Conservation (phyloP, 2,113 vertebrate species). For the Oreochromis spilurus region DNA sequence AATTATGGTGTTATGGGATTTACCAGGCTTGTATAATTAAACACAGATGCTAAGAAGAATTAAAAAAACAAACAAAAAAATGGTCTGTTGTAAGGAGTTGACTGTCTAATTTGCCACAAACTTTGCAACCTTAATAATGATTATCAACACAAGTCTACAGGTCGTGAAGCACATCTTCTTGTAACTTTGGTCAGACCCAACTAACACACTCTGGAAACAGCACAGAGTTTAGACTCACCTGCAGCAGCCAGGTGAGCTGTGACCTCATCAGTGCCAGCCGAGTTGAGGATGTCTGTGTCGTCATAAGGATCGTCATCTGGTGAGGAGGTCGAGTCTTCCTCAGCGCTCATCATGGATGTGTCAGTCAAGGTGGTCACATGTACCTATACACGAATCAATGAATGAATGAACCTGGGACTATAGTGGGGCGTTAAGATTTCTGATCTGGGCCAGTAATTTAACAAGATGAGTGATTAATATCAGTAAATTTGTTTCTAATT, state of each 20-base stretch:
- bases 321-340: conserved; percentile 94
- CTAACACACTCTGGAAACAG: background rate
- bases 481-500: background rate
- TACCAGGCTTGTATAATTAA: background rate
- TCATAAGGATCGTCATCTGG: conserved; percentile 94
- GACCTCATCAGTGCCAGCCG: conserved; percentile 90
- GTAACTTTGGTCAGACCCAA: background rate
- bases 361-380: conserved; percentile 94
- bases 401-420: background rate
- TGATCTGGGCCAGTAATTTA: background rate
- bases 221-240: conserved; percentile 68
- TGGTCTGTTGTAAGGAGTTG: background rate
- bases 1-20: background rate
- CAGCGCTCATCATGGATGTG: conserved; percentile 89
- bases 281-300: conserved; percentile 97
- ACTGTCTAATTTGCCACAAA: accelerated
- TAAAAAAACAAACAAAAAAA: background rate
- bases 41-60: accelerated
- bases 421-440: background rate
- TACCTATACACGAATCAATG: conserved; percentile 67
- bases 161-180: background rate
- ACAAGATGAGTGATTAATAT: background rate
- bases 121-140: background rate
- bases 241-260: conserved; percentile 95
- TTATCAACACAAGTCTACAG: background rate